Evolutionary conservation across 2,888 invertebrate genomes (phyloP), one percentile per base, ranked within the genome.

Genomic region (Colostygia pectinataria): DNA sequence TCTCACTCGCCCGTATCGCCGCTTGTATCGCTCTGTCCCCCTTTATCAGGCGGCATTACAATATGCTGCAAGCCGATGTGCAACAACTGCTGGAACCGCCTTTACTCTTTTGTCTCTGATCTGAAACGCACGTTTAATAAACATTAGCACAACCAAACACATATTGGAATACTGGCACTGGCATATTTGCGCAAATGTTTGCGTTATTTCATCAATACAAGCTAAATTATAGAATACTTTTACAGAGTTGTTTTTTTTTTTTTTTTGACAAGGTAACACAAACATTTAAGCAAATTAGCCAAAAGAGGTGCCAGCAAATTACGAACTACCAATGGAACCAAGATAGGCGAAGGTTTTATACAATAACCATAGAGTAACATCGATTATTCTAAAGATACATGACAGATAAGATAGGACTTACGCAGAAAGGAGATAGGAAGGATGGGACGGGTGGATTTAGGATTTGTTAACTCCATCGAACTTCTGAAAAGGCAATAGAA

Each of bases 51-150:
- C 76, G 61, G 66, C 77, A 89, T 95, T 97, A 97, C 94, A 97
- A 94, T 93, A 97, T 97, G 93, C 96, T 95, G 92, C 97, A 97
- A 66, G 96, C 95, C 73, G 96, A 94, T 74, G 96, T 96, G 93
- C 97, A 97, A 93, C 97, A 97, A 94, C 96, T 96, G 92, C 96
- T 97, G 74, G 96, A 96, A 66, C 97, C 96, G 65, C 96, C 96
- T 95, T 97, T 97, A 92, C 97, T 97, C 91, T 97, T 97, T 91
- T 97, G 97, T 91, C 97, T 94, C 93, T 97, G 97, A 94, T 97
- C 97, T 97, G 93, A 94, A 93, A 75, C 29, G 64, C 74, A 59
- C 62, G 66, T 53, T 63, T 61, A 20, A 20, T 15, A 9, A 5
- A 32, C 9, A 27, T 50, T 47, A 51, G 43, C 29, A 33, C 23